These are phyloP conservation scores for Gnathonemus echidnorhynchus DNA, from an alignment of 2,113 vertebrate genomes.

Conservation along the genomic window DNA sequence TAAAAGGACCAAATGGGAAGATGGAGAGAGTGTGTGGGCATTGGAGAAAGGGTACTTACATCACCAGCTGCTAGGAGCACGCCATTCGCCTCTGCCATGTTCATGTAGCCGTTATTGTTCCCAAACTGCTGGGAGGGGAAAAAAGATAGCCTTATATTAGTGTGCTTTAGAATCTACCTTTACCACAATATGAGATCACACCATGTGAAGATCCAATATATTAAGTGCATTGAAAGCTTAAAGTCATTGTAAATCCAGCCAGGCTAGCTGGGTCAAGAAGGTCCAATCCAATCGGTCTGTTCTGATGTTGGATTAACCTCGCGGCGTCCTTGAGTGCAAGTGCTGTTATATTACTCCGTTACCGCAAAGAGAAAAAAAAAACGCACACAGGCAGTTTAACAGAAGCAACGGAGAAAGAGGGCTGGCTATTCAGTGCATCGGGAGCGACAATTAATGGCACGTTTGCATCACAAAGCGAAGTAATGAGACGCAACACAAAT, in stretches of 20 bases:
- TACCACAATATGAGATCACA: background rate
- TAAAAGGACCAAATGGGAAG: slow-evolving; percentile 1
- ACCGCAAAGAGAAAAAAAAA: slow-evolving; percentile 29
- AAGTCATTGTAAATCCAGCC: background rate
- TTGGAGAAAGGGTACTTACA: slow-evolving; percentile 66
- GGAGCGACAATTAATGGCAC: slow-evolving; percentile 56
- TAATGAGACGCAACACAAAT: slow-evolving; percentile 49
- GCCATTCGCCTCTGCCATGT: slow-evolving; percentile 89
- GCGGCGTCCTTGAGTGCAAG: slow-evolving; percentile 8
- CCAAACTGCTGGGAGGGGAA: slow-evolving; percentile 80
- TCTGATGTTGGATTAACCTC: slow-evolving; percentile 9
- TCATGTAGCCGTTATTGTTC: slow-evolving; percentile 98
- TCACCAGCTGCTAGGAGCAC: slow-evolving; percentile 86
- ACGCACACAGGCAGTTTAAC: slow-evolving; percentile 44
- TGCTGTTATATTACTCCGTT: slow-evolving; percentile 31
- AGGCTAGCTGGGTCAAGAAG: slow-evolving; percentile 10
- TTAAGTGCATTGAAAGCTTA: slow-evolving; percentile 1
- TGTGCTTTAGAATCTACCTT: background rate
- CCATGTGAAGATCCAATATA: background rate
- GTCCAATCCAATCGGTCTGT: slow-evolving; percentile 17
- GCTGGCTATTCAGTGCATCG: slow-evolving; percentile 49
- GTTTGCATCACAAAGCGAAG: slow-evolving; percentile 65
- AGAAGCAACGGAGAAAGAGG: slow-evolving; percentile 50
- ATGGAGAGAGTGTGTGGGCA: background rate
- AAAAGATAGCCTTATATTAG: slow-evolving; percentile 27